Base-by-base conservation (phyloP, 2,888 invertebrate species). In the Epinotia bilunana region DNA sequence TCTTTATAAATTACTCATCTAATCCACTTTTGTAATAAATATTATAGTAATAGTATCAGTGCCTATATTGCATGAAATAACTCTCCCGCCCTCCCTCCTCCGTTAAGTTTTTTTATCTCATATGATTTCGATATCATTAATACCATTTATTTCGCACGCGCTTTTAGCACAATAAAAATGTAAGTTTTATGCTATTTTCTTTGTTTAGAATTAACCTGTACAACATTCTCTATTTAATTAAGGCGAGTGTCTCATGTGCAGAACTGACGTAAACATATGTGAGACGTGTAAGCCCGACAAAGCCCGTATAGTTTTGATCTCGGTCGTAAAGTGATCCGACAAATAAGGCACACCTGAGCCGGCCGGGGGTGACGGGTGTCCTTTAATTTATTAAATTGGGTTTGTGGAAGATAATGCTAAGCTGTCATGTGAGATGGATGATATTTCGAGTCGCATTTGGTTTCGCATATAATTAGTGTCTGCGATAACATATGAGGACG, bases 331-430 rank as follows among this genome's bases (percentile, higher is more conserved):
- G 68, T 55, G 63, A 64, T 57, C 60, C 46, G 70, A 74, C 74
- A 74, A 74, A 74, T 64, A 70, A 64, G 63, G 23, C 20, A 16
- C 75, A 75, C 75, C 75, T 75, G 75, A 75, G 57, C 61, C 62
- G 33, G 57, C 16, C 46, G 68, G 63, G 65, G 55, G 60, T 60
- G 64, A 60, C 64, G 64, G 63, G 63, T 74, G 68, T 72, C 71
- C 74, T 75, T 72, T 72, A 72, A 75, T 72, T 62, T 55, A 75
- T 75, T 75, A 72, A 75, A 74, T 74, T 74, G 74, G 74, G 57
- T 64, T 68, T 69, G 58, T 43, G 58, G 58, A 18, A 64, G 64
- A 64, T 74, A 71, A 64, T 74, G 64, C 43, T 57, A 39, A 16
- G 39, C 70, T n/a, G 39, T 74, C 74, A 70, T 64, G 57, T 49